Evolutionary conservation across 2,888 invertebrate species (phyloP).

Genomic region (Drosophila sordidula): DNA sequence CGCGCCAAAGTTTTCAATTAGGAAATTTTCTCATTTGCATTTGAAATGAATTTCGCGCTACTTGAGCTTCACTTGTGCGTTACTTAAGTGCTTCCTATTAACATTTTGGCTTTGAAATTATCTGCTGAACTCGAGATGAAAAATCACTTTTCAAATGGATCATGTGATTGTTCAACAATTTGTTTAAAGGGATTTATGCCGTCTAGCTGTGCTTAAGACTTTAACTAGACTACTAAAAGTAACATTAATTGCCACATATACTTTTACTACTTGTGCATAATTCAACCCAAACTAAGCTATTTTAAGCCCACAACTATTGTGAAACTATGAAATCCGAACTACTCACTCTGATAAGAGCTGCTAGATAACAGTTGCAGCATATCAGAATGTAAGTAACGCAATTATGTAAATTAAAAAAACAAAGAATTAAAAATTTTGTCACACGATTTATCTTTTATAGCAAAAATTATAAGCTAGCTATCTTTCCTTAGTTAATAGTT

Average conservation of each 20-base stretch:
- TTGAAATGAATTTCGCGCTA: slow-evolving; percentile 73
- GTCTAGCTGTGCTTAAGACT: background rate
- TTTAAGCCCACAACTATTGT: no score
- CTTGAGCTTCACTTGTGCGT: slow-evolving; percentile 51
- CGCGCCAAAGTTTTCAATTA: slow-evolving; percentile 74
- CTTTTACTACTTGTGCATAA: no score
- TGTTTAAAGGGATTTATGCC: background rate
- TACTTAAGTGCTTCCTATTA: slow-evolving; percentile 63
- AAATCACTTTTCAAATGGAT: slow-evolving; percentile 31
- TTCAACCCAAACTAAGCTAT: no score
- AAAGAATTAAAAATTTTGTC: background rate
- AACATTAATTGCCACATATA: no score
- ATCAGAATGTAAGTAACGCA: no score
- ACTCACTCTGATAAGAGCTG: no score
- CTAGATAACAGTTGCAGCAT: no score
- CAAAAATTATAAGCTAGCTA: no score
- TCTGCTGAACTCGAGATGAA: slow-evolving; percentile 17
- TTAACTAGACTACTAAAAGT: background rate
- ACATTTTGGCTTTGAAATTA: slow-evolving; percentile 41
- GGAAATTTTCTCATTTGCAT: slow-evolving; percentile 73
- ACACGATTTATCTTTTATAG: background rate
- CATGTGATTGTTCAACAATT: slow-evolving; percentile 23
- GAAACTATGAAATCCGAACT: no score
- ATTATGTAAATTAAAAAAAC: no score
- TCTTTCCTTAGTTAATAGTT: no score